Evolutionary conservation across 2,797 vertebrate genomes (phyloP).

Genomic region (Tiaroga cobitis): DNA sequence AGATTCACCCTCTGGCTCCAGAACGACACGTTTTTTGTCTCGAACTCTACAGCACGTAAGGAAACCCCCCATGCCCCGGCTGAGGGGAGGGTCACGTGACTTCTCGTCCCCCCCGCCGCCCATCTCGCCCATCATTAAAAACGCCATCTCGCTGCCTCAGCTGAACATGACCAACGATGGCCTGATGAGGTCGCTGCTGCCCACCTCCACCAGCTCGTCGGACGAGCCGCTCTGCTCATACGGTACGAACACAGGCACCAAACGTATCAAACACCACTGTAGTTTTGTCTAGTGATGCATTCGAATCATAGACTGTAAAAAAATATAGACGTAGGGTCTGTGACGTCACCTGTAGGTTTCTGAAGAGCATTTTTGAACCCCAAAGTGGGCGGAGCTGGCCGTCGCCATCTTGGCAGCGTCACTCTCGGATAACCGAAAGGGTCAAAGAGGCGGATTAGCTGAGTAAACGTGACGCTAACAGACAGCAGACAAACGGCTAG

Average conservation of each 20-base stretch:
- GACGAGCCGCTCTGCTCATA: slow-evolving; percentile 81
- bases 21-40: slow-evolving; percentile 80
- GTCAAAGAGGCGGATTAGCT: no score
- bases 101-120: slow-evolving; percentile 81
- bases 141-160: slow-evolving; percentile 91
- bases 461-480: no score
- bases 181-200: slow-evolving; percentile 79
- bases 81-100: slow-evolving; percentile 68
- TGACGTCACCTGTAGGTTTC: no score
- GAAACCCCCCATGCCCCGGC: slow-evolving; percentile 67
- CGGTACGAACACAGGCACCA: slow-evolving; percentile 69
- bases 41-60: slow-evolving; percentile 87
- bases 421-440: no score
- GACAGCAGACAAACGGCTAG: no score
- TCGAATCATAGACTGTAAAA: no score
- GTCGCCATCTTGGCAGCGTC: no score
- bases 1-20: slow-evolving; percentile 69
- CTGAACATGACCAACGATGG: slow-evolving; percentile 81
- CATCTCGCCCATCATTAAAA: slow-evolving; percentile 95
- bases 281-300: neutral
- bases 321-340: no score
- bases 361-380: no score
- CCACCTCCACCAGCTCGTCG: slow-evolving; percentile 77
- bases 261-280: neutral
- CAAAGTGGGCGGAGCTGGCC: no score